These are phyloP conservation scores for Perizoma affinitatum DNA, from an alignment of 2,888 invertebrate species.

Conservation along the genomic window DNA sequence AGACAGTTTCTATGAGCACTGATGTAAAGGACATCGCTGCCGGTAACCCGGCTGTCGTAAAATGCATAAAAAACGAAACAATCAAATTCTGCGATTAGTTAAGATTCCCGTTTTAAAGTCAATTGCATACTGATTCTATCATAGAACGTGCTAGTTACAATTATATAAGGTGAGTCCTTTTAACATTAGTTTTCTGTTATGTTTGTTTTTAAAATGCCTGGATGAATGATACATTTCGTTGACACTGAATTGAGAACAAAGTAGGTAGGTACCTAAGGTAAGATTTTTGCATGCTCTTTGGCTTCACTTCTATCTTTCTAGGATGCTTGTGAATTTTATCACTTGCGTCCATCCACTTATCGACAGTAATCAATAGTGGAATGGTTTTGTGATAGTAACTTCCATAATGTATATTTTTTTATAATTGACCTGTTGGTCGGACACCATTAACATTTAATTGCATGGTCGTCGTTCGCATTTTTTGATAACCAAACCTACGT, in stretches of 20 bases:
- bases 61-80: slow-evolving; percentile 48
- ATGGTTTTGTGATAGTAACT: neutral
- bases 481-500: too few species aligned
- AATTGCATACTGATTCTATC: slow-evolving; percentile 69
- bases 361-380: slow-evolving; percentile 24
- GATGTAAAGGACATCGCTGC: slow-evolving; percentile 67
- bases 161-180: slow-evolving; percentile 20
- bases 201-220: slow-evolving; percentile 21
- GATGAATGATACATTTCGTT: slow-evolving; percentile 7
- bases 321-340: slow-evolving; percentile 15
- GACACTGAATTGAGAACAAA: slow-evolving; percentile 2
- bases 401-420: too few species aligned
- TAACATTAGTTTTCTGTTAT: slow-evolving; percentile 7
- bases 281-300: slow-evolving; percentile 10
- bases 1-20: slow-evolving; percentile 66
- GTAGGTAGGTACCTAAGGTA: neutral
- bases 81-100: slow-evolving; percentile 52
- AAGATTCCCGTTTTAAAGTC: slow-evolving; percentile 58
- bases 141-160: slow-evolving; percentile 23
- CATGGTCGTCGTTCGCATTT: too few species aligned
- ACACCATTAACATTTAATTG: too few species aligned
- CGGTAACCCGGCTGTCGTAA: slow-evolving; percentile 63
- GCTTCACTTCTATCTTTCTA: slow-evolving; percentile 1
- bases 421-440: too few species aligned
- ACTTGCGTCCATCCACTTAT: slow-evolving; percentile 16